Conservation (phyloP, 2,888 invertebrate genomes). For the Deroplatys truncata region DNA sequence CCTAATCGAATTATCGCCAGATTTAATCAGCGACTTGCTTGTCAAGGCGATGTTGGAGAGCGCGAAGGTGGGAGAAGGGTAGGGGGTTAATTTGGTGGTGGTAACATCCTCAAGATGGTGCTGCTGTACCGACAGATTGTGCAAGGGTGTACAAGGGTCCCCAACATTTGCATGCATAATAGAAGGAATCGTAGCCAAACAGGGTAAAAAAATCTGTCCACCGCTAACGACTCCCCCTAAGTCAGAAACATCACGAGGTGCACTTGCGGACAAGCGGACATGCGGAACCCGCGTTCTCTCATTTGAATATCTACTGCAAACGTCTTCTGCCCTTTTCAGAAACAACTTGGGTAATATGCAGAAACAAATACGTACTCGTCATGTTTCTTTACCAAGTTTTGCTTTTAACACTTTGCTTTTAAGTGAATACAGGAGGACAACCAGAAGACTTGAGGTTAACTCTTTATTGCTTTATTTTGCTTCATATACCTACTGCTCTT, state of each 20-base stretch:
- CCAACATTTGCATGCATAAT: conserved; percentile 13
- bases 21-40: conserved; percentile 14
- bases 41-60: not conserved
- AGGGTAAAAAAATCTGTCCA: not conserved
- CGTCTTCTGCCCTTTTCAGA: too few species aligned
- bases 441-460: too few species aligned
- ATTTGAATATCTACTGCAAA: not conserved
- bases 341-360: too few species aligned
- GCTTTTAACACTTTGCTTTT: too few species aligned
- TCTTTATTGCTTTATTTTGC: too few species aligned
- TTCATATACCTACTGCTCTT: too few species aligned
- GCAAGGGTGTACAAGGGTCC: conserved; percentile 9
- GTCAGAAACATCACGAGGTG: too few species aligned
- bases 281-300: not conserved
- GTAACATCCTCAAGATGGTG: not conserved
- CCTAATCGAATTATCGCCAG: conserved; percentile 5
- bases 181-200: not conserved
- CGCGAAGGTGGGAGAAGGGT: not conserved
- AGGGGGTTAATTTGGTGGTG: conserved; percentile 6
- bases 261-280: not conserved
- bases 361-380: too few species aligned
- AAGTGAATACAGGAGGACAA: too few species aligned
- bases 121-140: conserved; percentile 9
- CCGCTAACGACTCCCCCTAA: not conserved
- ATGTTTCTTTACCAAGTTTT: too few species aligned